Base-by-base conservation (phyloP, 2,113 vertebrate genomes). In the Furnarius figulus region DNA sequence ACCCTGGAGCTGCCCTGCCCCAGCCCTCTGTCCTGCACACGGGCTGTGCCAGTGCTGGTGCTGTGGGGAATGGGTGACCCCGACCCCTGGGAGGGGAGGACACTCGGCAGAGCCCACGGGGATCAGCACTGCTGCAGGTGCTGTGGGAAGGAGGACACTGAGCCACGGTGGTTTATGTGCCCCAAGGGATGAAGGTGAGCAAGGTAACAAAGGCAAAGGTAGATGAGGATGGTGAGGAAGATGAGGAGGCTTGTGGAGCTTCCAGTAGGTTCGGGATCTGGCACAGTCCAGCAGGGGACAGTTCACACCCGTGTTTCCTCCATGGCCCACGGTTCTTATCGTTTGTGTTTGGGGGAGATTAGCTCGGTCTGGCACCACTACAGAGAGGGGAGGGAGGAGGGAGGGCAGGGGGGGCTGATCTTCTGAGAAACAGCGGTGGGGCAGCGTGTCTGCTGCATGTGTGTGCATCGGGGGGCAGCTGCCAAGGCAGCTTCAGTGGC, bases 261-360 rank as follows among this genome's bases (percentile, higher is more conserved):
- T 59, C 13, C 37, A 62, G 71, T 3, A 62, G 55, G 23, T 59
- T 97, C 4, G 1, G 53, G 33, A 82, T 72, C 53, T 73, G 90
- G 90, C 3, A 0, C 53, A 68, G 82, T 46, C 44, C 66, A 22
- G 52, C 61, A 74, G 88, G 58, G 23, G 90, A 77, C 23, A 52
- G 92, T 14, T 95, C 89, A 89, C 68, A 71, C 79, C 59, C 65
- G 0, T 75, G 65, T 95, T 74, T 93, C 63, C 59, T 27, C 55
- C 68, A 3, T 8, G 65, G 39, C 79, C 1, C 5, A 61, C 0
- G 10, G 76, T 67, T 77, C 90, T 95, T 97, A 95, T 95, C 94
- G 0, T 55, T 47, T 33, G 37, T 97, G 96, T 96, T 95, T 77
- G 27, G 83, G 89, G 86, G 56, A 97, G 96, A 97, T 97, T 92